These are phyloP conservation scores for Misgurnus anguillicaudatus DNA, from an alignment of 2,113 vertebrate genomes.

Conservation along the genomic window DNA sequence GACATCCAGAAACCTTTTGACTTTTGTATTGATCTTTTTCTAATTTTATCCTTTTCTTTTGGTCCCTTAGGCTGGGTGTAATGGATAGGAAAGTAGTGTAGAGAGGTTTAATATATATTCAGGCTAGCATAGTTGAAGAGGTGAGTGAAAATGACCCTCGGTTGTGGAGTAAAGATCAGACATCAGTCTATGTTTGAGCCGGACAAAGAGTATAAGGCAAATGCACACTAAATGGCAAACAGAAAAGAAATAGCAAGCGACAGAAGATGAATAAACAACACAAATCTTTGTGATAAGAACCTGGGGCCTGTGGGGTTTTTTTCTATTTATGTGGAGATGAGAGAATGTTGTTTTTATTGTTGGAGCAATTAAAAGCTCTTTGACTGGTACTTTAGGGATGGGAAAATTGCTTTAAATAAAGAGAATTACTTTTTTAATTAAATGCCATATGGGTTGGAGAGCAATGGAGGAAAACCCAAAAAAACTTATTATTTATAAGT, in stretches of 20 bases:
- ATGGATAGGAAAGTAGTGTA: conserved; percentile 17
- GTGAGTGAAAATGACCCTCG: conserved; percentile 25
- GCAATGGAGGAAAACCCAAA: neutral
- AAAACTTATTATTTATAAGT: too few species aligned
- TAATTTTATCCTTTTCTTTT: conserved; percentile 21
- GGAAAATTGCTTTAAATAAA: neutral
- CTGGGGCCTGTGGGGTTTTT: neutral
- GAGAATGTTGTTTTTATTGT: conserved; percentile 15
- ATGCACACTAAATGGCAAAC: neutral
- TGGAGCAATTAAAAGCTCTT: conserved; percentile 23
- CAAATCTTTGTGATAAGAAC: conserved; percentile 46
- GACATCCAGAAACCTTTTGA: conserved; percentile 9
- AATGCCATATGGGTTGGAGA: conserved; percentile 13
- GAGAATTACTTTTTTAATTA: conserved; percentile 45
- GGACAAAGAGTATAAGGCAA: neutral
- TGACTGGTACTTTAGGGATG: conserved; percentile 2
- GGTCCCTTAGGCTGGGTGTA: neutral
- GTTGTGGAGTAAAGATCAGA: conserved; percentile 28
- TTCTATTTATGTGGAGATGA: conserved; percentile 22
- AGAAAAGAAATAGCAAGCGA: conserved; percentile 1
- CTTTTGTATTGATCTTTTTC: conserved; percentile 18
- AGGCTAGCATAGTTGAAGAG: conserved; percentile 17
- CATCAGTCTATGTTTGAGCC: neutral
- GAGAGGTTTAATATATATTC: conserved; percentile 37
- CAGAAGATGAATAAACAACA: conserved; percentile 28